Evolutionary conservation across 1,140 invertebrate genomes (phyloP).

Genomic region (Leptonema lineaticorne): DNA sequence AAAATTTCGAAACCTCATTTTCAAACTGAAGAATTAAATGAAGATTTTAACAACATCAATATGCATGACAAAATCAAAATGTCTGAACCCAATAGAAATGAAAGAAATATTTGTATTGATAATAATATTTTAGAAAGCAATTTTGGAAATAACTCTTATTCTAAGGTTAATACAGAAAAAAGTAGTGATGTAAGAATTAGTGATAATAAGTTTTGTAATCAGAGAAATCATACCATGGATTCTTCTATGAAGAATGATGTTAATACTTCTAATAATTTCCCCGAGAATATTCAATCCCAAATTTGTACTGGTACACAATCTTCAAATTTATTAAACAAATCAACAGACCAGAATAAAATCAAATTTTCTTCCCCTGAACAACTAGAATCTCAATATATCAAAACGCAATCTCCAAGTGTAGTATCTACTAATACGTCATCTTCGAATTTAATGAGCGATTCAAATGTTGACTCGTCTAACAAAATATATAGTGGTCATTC

Average conservation of each 20-base stretch:
- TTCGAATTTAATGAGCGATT: not conserved
- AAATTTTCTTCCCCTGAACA: not conserved
- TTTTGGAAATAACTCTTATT: not conserved
- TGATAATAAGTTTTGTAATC: not conserved
- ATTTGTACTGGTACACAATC: not conserved
- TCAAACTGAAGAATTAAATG: not conserved
- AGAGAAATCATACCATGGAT: not conserved
- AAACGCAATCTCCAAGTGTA: not conserved
- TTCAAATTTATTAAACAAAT: not conserved
- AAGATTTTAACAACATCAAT: not conserved
- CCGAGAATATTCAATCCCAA: not conserved
- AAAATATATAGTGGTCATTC: not conserved
- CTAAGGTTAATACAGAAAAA: not conserved
- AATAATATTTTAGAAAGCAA: not conserved
- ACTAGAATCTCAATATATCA: not conserved
- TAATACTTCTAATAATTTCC: not conserved
- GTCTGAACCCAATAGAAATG: not conserved
- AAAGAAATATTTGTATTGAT: not conserved
- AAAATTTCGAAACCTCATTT: not conserved
- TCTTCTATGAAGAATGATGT: not conserved
- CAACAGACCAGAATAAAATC: not conserved
- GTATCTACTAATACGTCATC: not conserved
- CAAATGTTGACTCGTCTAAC: not conserved
- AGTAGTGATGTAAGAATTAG: not conserved
- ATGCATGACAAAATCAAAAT: not conserved